Evolutionary conservation across 2,113 vertebrate genomes (phyloP), one percentile per base, ranked within the genome.

Genomic region (Sphaerodactylus townsendi): DNA sequence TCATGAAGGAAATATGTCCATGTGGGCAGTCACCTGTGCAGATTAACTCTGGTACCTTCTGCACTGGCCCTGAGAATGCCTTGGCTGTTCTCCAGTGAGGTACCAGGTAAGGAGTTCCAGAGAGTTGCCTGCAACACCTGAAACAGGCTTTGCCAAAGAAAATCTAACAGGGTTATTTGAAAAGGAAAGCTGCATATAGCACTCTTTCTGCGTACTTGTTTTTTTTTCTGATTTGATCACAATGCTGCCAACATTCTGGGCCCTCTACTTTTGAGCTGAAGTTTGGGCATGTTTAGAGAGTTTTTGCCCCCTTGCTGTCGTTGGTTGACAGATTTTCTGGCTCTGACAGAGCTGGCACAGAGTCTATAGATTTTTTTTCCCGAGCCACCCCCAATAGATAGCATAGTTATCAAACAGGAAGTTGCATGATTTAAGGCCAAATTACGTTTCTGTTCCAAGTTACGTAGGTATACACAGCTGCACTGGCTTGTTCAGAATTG

Each of bases 161-260:
- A 53, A 50, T 15, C 19, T 66, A 28, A 25, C 3, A 35, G 11
- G 21, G 2, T n/a, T 68, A 35, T 68, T 79, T 79, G 33, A 17
- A 46, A 65, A 10, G n/a, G 69, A 72, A 35, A 82, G 84, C 85
- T 41, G 70, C 39, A 28, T 82, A 80, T 44, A 30, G 85, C 74
- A 85, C 80, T 83, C 88, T 88, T 87, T 37, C 77, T 1, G n/a
- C 56, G 76, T 39, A 76, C 79, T 50, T 86, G 44, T 71, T 90
- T 82, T 88, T 30, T 50, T 0, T 1, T 86, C 78, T 77, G 86
- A 76, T 85, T 88, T 91, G 79, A 80, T 94, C 92, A 88, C 87
- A 93, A 93, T 86, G 79, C 25, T 74, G 85, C 81, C 87, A 91
- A 62, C 83, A 92, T 84, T 92, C 85, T 25, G 11, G 81, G 83